Evolutionary conservation across 2,888 invertebrate species (phyloP), one percentile per base, ranked within the genome.

Genomic region (Panopea generosa): DNA sequence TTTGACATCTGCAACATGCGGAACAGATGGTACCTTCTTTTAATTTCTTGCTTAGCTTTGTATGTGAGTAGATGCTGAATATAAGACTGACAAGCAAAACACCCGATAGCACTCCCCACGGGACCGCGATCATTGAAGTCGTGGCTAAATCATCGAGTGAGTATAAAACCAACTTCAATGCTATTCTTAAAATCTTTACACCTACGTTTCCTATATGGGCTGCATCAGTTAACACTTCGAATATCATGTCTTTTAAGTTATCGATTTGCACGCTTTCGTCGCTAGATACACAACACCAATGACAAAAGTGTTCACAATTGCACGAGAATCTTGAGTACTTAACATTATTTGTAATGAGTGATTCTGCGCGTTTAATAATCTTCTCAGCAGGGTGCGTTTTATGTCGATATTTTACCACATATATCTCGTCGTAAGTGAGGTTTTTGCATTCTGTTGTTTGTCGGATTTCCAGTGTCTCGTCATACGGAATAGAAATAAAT

Each of bases 401-500:
- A 43, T 68, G 52, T 26, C 52, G 20, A 27, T 74, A 74, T 4
- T 59, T 29, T 24, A 74, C 49, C 0, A 68, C 40, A 52, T 62
- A 29, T 1, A 74, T 57, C 16, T 74, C 68, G 45, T 74, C 33
- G 18, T 52, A 24, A 2, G 18, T 9, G 7, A 74, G 45, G 24
- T 50, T 56, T 14, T 43, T 20, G 7, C 57, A 18, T 43, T 62
- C 53, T 11, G 49, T 68, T 20, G 67, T 74, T 52, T 68, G 62
- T 62, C 38, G 47, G 9, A 74, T 62, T 24, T 40, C 27, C 3
- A 68, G 20, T 22, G 29, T 29, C 27, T n/a, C 20, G 45, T 68
- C 57, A n/a, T 50, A 74, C 4, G 74, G 50, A 2, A 68, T 68
- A 2, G 67, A 45, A 26, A 43, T 59, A 33, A 68, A 74, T 18